Conservation (phyloP, 2,113 vertebrate genomes). For the Cavia aperea region DNA sequence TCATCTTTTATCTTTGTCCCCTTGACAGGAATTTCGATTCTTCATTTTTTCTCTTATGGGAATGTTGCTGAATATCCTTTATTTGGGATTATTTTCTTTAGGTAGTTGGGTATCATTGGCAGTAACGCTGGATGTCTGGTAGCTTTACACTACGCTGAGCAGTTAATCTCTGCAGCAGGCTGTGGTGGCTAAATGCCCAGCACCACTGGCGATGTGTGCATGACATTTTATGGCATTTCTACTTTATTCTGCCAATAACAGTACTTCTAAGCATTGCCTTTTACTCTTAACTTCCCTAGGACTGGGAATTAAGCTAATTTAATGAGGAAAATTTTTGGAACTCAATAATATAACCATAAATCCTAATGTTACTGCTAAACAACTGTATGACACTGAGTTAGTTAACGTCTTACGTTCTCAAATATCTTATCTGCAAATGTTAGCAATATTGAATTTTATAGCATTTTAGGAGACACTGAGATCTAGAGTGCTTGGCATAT, state of each 20-base stretch:
- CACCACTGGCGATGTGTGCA: too few species aligned
- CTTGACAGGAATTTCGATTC: not conserved
- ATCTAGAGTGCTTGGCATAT: not conserved
- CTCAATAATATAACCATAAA: not conserved
- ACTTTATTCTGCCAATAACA: not conserved
- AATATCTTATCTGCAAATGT: not conserved
- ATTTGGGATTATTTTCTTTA: not conserved
- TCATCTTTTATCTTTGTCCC: not conserved
- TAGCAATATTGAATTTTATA: not conserved
- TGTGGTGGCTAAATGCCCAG: too few species aligned
- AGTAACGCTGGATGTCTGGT: not conserved
- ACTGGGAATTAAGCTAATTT: not conserved
- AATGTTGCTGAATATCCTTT: not conserved
- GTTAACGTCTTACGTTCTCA: not conserved
- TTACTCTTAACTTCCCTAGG: not conserved
- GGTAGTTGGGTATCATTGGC: too few species aligned
- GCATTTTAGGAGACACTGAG: not conserved
- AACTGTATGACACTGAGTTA: not conserved
- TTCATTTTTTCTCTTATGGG: not conserved
- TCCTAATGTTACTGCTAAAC: not conserved
- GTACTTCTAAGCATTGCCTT: not conserved
- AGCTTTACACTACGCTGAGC: not conserved
- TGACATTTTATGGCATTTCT: too few species aligned
- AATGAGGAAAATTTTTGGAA: not conserved
- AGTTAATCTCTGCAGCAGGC: not conserved